phyloP scores from a whole-genome alignment of 2,113 vertebrate species.

The Poecile atricapillus region DNA sequence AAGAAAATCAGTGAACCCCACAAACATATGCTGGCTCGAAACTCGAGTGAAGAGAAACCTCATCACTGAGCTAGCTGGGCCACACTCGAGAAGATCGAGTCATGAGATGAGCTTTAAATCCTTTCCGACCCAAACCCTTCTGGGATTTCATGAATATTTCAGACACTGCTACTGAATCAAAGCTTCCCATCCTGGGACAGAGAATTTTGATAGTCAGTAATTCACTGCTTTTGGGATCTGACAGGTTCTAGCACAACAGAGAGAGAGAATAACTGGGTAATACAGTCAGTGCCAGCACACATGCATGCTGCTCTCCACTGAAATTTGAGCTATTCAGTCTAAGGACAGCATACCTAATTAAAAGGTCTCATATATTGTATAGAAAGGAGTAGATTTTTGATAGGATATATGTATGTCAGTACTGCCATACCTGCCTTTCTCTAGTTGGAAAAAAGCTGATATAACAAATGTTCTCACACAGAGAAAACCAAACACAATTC shows the following conservation, averaged over 20 bases:
- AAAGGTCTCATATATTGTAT: neutral
- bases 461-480: neutral
- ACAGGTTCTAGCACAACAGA: neutral
- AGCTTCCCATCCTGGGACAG: neutral
- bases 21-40: no score
- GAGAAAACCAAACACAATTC: neutral
- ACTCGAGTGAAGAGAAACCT: no score
- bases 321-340: neutral
- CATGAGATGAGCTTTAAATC: neutral
- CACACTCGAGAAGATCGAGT: no score
- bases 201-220: neutral
- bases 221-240: neutral
- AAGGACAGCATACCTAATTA: neutral
- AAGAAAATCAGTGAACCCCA: no score
- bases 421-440: neutral
- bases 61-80: no score
- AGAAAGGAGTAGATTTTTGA: neutral
- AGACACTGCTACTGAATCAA: neutral
- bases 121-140: neutral
- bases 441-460: neutral
- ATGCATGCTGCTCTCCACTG: neutral
- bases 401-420: neutral
- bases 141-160: neutral
- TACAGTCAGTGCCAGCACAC: neutral
- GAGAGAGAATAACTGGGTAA: neutral